Base-by-base conservation (phyloP, 2,888 invertebrate species). In the Therioaphis trifolii region DNA sequence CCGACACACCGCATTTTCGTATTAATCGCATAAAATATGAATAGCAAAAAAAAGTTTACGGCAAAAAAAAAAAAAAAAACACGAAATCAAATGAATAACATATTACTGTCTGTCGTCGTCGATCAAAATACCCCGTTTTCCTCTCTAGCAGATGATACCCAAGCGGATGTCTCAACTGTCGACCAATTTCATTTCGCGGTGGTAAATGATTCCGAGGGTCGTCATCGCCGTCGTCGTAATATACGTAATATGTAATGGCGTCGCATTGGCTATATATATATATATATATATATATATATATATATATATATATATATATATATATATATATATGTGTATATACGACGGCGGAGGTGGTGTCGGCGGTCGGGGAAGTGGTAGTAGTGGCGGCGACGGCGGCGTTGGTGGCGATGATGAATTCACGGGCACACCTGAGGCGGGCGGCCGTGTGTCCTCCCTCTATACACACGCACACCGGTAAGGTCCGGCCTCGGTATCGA, bases 401-500 rank as follows among this genome's bases (percentile, higher is more conserved):
- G n/a, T n/a, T n/a, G n/a, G n/a, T n/a, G 80, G 61, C 46, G 80
- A 61, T 63, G 80, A 72, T 72, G 80, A 80, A 80, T 80, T 80
- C 80, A 80, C 80, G 49, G 61, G 80, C 80, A 80, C 80, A 80
- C 80, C 80, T 80, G 80, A 80, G 80, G 77, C 66, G 77, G 77
- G 80, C 80, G 80, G 71, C 58, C 80, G 71, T 27, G 58, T 80
- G 80, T 80, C 46, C 68, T 69, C 68, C 79, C 69, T 69, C 43
- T 55, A 46, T 80, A n/a, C 61, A n/a, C n/a, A 29, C 61, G 21
- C 35, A 35, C 71, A 72, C 80, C 72, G 80, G 80, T 80, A 80
- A 80, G 80, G 80, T 80, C 80, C 80, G 80, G 78, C 78, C 68
- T 69, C 78, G 68, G 80, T 80, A 80, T 80, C 80, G 80, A 80